These are phyloP conservation scores for Ursus arctos DNA, from an alignment of 2,113 vertebrate genomes.

Conservation along the genomic window DNA sequence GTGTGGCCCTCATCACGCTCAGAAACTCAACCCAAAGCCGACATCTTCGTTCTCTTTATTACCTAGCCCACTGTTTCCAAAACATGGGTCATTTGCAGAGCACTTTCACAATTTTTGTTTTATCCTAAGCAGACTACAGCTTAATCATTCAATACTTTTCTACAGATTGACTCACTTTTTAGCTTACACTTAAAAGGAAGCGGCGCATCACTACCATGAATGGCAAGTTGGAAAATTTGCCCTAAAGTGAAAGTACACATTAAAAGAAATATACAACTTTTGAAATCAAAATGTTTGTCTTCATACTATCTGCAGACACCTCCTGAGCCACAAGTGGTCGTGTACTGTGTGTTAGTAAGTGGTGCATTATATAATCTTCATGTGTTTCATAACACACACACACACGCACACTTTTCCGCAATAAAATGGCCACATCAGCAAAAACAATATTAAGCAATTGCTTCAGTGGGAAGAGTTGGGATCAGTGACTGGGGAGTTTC, in stretches of 20 bases:
- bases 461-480: background rate
- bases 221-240: background rate
- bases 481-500: background rate
- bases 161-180: slow-evolving; percentile 6
- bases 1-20: background rate
- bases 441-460: slow-evolving; percentile 3
- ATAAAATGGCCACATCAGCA: background rate
- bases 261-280: background rate
- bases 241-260: background rate
- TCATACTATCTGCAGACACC: background rate
- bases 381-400: background rate
- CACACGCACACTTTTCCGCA: too few relatives aligned
- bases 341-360: background rate
- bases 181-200: slow-evolving; percentile 34
- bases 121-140: background rate
- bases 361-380: background rate
- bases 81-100: background rate
- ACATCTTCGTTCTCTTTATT: background rate
- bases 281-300: slow-evolving; percentile 3
- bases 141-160: slow-evolving; percentile 1
- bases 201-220: background rate
- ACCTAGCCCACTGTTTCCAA: background rate
- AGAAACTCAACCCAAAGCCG: background rate
- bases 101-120: background rate
- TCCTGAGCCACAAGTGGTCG: background rate